Percentiles rank a stretch among this genome's conserved stretches.
Evolutionary conservation across 2,113 vertebrate genomes (phyloP).

Genomic region (Pseudorhombus dupliciocellatus): DNA sequence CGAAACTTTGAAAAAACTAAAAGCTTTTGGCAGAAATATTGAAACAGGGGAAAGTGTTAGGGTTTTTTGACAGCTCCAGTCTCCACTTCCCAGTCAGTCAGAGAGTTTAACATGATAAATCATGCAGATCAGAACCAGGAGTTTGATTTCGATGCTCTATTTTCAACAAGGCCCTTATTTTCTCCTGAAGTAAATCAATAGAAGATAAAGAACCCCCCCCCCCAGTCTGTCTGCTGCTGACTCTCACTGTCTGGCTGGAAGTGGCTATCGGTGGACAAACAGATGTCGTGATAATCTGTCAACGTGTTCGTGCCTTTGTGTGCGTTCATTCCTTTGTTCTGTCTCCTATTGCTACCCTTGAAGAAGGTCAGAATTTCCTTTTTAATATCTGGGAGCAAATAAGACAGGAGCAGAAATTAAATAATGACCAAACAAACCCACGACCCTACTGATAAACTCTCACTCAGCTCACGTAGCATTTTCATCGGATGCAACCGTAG

Average conservation of each 20-base stretch:
- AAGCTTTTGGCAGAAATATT: too few species aligned
- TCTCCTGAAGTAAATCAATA: background rate
- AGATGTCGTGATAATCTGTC: constrained; percentile 31
- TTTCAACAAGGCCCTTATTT: too few species aligned
- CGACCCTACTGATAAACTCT: background rate
- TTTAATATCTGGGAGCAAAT: constrained; percentile 31
- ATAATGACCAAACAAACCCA: background rate
- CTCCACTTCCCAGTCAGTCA: too few species aligned
- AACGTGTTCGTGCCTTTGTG: constrained; percentile 3
- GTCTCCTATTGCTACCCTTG: constrained; percentile 36
- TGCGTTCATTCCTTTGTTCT: constrained; percentile 3
- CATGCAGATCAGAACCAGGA: too few species aligned
- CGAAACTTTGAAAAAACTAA: too few species aligned
- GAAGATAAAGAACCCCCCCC: background rate
- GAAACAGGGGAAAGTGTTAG: too few species aligned
- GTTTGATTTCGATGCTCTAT: too few species aligned
- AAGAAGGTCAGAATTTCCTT: constrained; percentile 33
- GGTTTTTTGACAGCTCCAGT: too few species aligned
- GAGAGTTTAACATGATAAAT: too few species aligned
- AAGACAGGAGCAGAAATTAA: background rate
- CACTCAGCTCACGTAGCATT: background rate
- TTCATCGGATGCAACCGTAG: background rate
- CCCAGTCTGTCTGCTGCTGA: background rate
- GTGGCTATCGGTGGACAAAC: constrained; percentile 39
- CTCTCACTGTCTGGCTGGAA: constrained; percentile 4